Conservation (phyloP, 1,140 invertebrate species). For the Cotesia typhae region DNA sequence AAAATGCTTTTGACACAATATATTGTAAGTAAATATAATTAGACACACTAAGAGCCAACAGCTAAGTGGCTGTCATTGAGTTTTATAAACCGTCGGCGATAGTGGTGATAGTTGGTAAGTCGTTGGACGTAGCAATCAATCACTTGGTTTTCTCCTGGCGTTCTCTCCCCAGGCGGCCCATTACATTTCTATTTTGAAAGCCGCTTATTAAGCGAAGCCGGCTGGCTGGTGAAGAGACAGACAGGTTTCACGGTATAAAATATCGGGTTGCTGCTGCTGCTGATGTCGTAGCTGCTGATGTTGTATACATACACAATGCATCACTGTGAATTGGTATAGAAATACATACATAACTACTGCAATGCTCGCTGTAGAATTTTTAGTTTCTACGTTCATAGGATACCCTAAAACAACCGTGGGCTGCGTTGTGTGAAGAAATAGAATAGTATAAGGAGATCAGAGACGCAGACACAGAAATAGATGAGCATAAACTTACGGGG, state of each 20-base stretch:
- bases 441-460: slow-evolving; percentile 19
- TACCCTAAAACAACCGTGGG: slow-evolving; percentile 31
- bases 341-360: not conserved
- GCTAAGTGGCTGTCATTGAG: slow-evolving; percentile 68
- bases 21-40: slow-evolving; percentile 61
- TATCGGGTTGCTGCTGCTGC: slow-evolving; percentile 62
- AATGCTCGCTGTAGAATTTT: too few species aligned
- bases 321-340: too few species aligned
- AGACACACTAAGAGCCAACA: slow-evolving; percentile 44
- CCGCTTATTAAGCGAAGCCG: slow-evolving; percentile 66
- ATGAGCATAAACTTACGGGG: slow-evolving; percentile 36
- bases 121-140: slow-evolving; percentile 66
- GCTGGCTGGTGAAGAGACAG: slow-evolving; percentile 60
- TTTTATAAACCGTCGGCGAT: slow-evolving; percentile 45
- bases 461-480: slow-evolving; percentile 12
- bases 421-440: slow-evolving; percentile 45
- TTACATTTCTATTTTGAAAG: slow-evolving; percentile 69
- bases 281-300: slow-evolving; percentile 13
- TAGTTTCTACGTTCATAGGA: too few species aligned
- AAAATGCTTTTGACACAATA: slow-evolving; percentile 64
- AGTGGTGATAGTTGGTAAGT: slow-evolving; percentile 63
- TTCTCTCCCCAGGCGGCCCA: slow-evolving; percentile 52
- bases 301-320: too few species aligned
- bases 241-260: slow-evolving; percentile 67
- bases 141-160: slow-evolving; percentile 48